Evolutionary conservation across 1,140 invertebrate genomes (phyloP).

Genomic region (Diorhabda sublineata): DNA sequence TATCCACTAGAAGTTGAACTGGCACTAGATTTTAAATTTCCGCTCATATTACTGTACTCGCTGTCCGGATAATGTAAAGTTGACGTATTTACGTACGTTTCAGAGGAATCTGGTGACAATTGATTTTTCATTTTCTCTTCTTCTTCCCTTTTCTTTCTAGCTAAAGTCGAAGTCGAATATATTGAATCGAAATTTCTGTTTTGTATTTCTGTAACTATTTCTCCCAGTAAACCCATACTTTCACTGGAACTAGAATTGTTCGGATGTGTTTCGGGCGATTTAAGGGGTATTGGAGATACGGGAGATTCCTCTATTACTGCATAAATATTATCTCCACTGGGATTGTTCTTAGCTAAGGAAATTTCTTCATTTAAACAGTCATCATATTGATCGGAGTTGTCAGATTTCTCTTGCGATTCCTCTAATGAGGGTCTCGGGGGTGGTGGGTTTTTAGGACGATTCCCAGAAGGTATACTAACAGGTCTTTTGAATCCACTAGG

Average conservation of each 20-base stretch:
- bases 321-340: slow-evolving; percentile 71
- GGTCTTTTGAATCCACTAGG: slow-evolving; percentile 59
- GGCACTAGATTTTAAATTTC: slow-evolving; percentile 52
- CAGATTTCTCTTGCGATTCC: slow-evolving; percentile 28
- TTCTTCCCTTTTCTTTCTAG: slow-evolving; percentile 57
- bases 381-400: slow-evolving; percentile 60
- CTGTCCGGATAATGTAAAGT: slow-evolving; percentile 55
- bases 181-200: slow-evolving; percentile 80
- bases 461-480: slow-evolving; percentile 60
- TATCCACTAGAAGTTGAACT: slow-evolving; percentile 68
- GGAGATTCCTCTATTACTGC: slow-evolving; percentile 77
- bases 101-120: slow-evolving; percentile 44
- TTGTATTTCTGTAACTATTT: slow-evolving; percentile 83
- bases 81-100: slow-evolving; percentile 53
- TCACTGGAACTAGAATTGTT: slow-evolving; percentile 52
- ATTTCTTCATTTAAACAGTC: slow-evolving; percentile 68
- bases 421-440: slow-evolving; percentile 57
- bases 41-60: slow-evolving; percentile 55
- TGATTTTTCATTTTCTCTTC: slow-evolving; percentile 48
- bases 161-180: slow-evolving; percentile 69
- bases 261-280: slow-evolving; percentile 47
- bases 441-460: slow-evolving; percentile 59
- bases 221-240: slow-evolving; percentile 68
- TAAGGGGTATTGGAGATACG: slow-evolving; percentile 43
- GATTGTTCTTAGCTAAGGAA: slow-evolving; percentile 58